These are phyloP conservation scores for Formica exsecta DNA, from an alignment of 1,140 invertebrate genomes.

Conservation along the genomic window DNA sequence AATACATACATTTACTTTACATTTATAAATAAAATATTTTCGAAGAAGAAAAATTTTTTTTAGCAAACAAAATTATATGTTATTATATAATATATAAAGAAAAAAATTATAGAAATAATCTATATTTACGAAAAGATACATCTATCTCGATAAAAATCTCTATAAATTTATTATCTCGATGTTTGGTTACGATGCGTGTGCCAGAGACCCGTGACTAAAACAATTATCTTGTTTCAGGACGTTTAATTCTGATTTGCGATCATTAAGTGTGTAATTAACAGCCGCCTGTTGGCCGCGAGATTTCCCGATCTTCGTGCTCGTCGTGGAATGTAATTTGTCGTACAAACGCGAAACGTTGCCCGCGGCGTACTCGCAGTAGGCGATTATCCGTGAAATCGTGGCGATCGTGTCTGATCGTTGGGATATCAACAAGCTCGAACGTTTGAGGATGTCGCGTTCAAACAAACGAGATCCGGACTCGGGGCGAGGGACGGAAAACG, in stretches of 20 bases:
- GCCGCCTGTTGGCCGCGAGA: slow-evolving; percentile 18
- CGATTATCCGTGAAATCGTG: not conserved
- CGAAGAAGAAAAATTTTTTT: not conserved
- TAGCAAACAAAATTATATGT: no score
- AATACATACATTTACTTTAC: not conserved
- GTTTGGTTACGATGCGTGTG: not conserved
- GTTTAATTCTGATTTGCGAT: slow-evolving; percentile 57
- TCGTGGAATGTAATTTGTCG: slow-evolving; percentile 37
- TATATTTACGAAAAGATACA: not conserved
- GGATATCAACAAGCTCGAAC: not conserved
- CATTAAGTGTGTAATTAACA: slow-evolving; percentile 68
- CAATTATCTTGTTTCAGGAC: not conserved
- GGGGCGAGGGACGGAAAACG: not conserved
- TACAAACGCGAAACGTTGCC: slow-evolving; percentile 22
- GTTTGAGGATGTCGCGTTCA: not conserved
- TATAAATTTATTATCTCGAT: not conserved
- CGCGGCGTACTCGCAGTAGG: slow-evolving; percentile 2
- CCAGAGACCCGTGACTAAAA: not conserved
- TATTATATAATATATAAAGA: not conserved
- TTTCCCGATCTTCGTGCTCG: not conserved
- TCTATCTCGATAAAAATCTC: not conserved
- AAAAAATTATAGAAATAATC: not conserved
- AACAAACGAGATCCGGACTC: not conserved
- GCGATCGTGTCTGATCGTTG: not conserved
- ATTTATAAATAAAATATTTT: not conserved